Conservation (phyloP, 2,888 invertebrate genomes). For the Salpingus planirostris region DNA sequence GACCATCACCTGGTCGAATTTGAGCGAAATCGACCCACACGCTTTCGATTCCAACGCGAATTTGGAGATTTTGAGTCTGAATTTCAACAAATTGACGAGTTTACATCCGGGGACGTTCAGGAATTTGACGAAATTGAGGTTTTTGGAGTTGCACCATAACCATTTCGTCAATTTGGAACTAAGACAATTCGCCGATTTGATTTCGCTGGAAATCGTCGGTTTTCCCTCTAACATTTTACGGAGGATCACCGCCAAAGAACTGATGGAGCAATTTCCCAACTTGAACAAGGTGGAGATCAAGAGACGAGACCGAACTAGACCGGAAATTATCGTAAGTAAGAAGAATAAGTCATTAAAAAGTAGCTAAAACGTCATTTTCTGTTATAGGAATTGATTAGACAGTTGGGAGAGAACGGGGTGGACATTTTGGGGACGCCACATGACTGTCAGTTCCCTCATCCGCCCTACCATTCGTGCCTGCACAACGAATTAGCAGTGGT, state of each 20-base stretch:
- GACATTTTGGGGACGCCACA: constrained; percentile 6
- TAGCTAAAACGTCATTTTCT: no score
- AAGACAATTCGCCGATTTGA: constrained; percentile 1
- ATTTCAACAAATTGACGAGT: constrained; percentile 3
- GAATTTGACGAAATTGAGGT: constrained; percentile 3
- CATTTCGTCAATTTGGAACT: constrained; percentile 1
- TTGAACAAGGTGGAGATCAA: constrained; percentile 5
- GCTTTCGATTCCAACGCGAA: constrained; percentile 3
- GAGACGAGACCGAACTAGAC: constrained; percentile 1
- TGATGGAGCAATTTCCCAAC: constrained; percentile 3
- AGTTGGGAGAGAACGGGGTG: constrained; percentile 1
- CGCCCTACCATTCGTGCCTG: no score
- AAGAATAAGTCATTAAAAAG: no score
- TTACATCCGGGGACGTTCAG: constrained; percentile 4
- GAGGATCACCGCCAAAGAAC: neutral
- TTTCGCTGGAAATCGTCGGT: constrained; percentile 5
- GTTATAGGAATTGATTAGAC: neutral
- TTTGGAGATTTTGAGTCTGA: constrained; percentile 6
- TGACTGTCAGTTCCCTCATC: no score
- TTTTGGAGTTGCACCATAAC: constrained; percentile 7
- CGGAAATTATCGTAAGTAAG: no score
- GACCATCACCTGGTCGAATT: constrained; percentile 3
- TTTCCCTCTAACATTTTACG: constrained; percentile 3
- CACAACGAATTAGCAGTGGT: no score
- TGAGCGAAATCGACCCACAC: constrained; percentile 1